A percentile compares a stretch with the other conserved stretches of the same genome.
phyloP scores from a whole-genome alignment of 1,140 invertebrate species.

The Scylla paramamosain region DNA sequence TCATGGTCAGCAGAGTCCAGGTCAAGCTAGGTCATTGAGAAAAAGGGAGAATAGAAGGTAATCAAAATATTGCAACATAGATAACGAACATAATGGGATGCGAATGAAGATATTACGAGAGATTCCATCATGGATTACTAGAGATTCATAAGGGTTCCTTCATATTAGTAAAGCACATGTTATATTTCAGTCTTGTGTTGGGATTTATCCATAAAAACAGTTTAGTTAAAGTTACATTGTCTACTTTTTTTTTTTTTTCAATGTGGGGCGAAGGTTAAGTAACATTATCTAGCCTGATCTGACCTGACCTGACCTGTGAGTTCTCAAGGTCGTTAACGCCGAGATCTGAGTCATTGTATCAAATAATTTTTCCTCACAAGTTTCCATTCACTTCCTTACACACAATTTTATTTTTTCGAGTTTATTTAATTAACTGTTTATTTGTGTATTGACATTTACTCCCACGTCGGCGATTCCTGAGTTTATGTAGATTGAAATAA shows the following conservation, averaged over 20 bases:
- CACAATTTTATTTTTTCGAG: slow-evolving; percentile 1
- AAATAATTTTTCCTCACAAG: background rate
- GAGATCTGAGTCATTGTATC: background rate
- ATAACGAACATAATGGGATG: no score
- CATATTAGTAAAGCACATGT: no score
- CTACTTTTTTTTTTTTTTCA: no score
- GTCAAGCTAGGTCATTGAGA: background rate
- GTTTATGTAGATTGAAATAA: background rate
- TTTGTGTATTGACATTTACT: slow-evolving; percentile 7
- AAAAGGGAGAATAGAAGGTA: no score
- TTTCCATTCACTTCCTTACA: background rate
- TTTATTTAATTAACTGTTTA: background rate
- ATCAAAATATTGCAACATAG: no score
- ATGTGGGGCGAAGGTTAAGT: no score
- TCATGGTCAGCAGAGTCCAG: background rate
- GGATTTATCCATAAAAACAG: no score
- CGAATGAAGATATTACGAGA: no score
- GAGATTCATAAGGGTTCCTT: no score
- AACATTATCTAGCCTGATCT: background rate
- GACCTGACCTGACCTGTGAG: background rate
- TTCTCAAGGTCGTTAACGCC: background rate
- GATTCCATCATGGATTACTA: no score
- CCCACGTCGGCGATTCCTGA: background rate
- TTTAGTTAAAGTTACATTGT: no score
- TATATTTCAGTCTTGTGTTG: no score